Evolutionary conservation across 2,888 invertebrate species (phyloP), one percentile per base, ranked within the genome.

Genomic region (Tillus elongatus): DNA sequence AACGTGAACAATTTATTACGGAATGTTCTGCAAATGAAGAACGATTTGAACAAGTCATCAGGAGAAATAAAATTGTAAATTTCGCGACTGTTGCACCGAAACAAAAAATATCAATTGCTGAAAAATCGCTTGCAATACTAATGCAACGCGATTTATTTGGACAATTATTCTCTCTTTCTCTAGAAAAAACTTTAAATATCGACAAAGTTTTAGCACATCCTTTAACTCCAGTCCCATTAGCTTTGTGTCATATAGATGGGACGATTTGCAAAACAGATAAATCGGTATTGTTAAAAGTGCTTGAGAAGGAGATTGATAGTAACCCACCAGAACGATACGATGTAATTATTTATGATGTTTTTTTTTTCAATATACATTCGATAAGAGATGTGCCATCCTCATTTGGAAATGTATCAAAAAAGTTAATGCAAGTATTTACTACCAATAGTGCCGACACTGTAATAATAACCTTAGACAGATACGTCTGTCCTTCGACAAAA

Each of bases 211-310:
- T 51, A 12, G 13, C 37, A 4, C 51, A 45, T 24, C 49, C 51
- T 2, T 33, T 52, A 9, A 51, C 51, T 3, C 45, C 51, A 14
- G 41, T 53, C 1, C 51, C 51, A 8, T 11, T 50, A 19, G 39
- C 49, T 2, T 19, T 53, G 30, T 50, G 47, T 30, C 50, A 54
- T 38, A 13, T 48, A 4, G 50, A 50, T 37, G 47, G 51, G 2
- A 38, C 36, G 4, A 49, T 51, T 13, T 34, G 45, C 27, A 50
- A 50, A 41, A n/a, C n/a, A n/a, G n/a, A n/a, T n/a, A n/a, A n/a
- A n/a, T n/a, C n/a, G n/a, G n/a, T n/a, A n/a, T n/a, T n/a, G n/a
- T n/a, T n/a, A n/a, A n/a, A n/a, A n/a, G n/a, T n/a, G n/a, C n/a
- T n/a, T n/a, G n/a, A n/a, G n/a, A n/a, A n/a, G n/a, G n/a, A n/a